phyloP scores from a whole-genome alignment of 2,113 vertebrate species.

The Tragelaphus imberbis region DNA sequence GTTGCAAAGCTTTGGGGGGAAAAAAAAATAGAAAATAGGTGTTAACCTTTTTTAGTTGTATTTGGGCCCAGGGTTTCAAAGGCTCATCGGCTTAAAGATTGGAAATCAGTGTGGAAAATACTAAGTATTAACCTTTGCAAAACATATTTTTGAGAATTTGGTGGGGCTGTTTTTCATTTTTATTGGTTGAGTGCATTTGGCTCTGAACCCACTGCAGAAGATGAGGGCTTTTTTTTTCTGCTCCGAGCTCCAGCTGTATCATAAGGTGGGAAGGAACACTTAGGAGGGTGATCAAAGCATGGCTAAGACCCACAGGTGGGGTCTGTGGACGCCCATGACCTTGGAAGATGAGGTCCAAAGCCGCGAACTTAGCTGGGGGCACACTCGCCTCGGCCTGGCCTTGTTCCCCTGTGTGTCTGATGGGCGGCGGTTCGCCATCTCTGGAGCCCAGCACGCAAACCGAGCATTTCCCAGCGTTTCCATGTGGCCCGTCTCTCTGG shows the following conservation, averaged over 20 bases:
- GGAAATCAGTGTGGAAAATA: constrained; percentile 18
- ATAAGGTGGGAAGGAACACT: background rate
- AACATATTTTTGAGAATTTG: constrained; percentile 27
- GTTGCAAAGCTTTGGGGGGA: background rate
- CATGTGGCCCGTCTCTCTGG: background rate
- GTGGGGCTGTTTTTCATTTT: constrained; percentile 27
- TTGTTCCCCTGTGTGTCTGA: background rate
- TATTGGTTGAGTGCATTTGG: constrained; percentile 2
- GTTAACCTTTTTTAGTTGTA: background rate
- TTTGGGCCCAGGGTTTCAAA: constrained; percentile 20
- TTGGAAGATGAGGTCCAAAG: background rate
- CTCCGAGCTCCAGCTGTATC: background rate
- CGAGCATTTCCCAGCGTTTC: background rate
- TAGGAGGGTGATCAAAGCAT: background rate
- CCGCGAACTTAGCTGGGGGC: background rate
- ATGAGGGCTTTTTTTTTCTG: background rate
- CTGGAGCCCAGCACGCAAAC: background rate
- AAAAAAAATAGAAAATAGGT: background rate
- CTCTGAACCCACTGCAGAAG: background rate
- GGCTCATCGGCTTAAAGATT: background rate
- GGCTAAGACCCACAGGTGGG: background rate
- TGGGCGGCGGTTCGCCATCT: background rate
- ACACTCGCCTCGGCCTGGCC: fast-evolving
- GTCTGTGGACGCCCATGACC: background rate
- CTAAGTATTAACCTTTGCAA: constrained; percentile 18